phyloP scores from a whole-genome alignment of 2,113 vertebrate species.

The Bombycilla garrulus region DNA sequence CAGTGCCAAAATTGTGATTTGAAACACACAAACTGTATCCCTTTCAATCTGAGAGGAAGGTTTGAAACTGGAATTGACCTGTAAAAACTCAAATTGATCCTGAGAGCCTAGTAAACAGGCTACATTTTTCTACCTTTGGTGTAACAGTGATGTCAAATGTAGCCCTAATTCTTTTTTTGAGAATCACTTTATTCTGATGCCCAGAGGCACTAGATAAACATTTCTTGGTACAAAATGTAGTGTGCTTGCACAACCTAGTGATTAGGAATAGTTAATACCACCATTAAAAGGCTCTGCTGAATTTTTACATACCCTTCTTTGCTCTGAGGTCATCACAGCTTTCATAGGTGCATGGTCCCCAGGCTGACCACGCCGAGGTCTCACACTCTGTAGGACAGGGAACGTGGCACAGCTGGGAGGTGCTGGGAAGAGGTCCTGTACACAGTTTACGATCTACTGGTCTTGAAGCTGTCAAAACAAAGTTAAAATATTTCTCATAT shows the following conservation, averaged over 20 bases:
- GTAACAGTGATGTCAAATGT: background rate
- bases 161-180: background rate
- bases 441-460: constrained; percentile 87
- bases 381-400: constrained; percentile 91
- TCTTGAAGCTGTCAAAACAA: constrained; percentile 81
- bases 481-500: background rate
- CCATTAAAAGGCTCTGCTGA: background rate
- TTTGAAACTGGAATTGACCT: background rate
- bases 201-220: background rate
- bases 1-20: background rate
- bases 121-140: background rate
- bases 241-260: background rate
- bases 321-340: constrained; percentile 88
- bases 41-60: background rate
- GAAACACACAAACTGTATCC: background rate
- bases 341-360: constrained; percentile 97
- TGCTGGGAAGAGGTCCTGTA: constrained; percentile 79
- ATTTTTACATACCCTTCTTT: constrained; percentile 86
- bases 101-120: background rate
- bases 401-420: constrained; percentile 91
- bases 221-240: background rate
- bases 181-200: background rate
- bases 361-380: constrained; percentile 91
- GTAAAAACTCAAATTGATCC: background rate
- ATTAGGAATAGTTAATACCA: background rate